These are phyloP conservation scores for Caenorhabditis brenneri DNA, from an alignment of 1,140 invertebrate genomes.

Conservation along the genomic window DNA sequence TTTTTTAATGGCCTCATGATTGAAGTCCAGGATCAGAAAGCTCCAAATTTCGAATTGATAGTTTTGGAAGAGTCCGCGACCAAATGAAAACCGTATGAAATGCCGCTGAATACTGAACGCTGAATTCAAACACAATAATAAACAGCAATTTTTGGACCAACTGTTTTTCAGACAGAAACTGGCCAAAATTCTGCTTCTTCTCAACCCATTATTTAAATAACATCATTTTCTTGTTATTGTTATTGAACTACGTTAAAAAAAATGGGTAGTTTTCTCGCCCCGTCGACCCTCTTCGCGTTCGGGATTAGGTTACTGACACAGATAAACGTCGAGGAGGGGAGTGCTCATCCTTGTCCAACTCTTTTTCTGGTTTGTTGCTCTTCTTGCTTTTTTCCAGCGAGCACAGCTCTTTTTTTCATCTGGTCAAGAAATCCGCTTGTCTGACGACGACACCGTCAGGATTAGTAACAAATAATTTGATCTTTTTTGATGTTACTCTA, in stretches of 20 bases:
- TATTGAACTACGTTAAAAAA: constrained; percentile 24
- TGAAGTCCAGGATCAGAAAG: too few species aligned
- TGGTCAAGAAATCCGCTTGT: constrained; percentile 1
- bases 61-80: too few species aligned
- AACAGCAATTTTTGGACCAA: too few species aligned
- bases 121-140: too few species aligned
- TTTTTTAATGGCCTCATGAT: too few species aligned
- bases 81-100: too few species aligned
- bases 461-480: constrained; percentile 12
- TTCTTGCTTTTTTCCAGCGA: background rate
- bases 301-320: constrained; percentile 38
- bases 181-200: background rate
- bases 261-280: background rate
- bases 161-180: background rate
- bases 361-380: constrained; percentile 34
- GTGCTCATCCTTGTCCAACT: constrained; percentile 9
- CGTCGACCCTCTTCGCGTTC: constrained; percentile 1
- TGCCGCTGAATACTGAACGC: too few species aligned
- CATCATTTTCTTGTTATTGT: constrained; percentile 21
- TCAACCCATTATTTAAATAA: background rate
- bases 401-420: background rate
- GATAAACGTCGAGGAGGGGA: constrained; percentile 1
- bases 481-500: background rate
- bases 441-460: background rate
- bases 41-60: too few species aligned